A percentile compares a stretch with the other conserved stretches of the same genome.
Conservation (phyloP, 2,888 invertebrate genomes). For the Eupithecia exiguata region DNA sequence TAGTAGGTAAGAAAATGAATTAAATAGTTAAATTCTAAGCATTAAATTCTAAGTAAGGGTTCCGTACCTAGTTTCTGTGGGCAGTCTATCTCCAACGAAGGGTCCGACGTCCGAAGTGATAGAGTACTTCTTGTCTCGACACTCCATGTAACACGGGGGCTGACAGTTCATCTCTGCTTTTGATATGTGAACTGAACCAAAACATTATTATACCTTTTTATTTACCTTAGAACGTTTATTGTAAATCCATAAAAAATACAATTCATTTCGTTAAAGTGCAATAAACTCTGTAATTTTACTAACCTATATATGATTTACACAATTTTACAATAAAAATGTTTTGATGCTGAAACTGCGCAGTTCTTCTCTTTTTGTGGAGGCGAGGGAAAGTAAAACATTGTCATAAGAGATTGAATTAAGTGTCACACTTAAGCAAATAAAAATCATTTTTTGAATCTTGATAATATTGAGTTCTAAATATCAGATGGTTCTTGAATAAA, state of each 20-base stretch:
- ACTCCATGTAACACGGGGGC: constrained; percentile 68
- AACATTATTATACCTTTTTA: too few species aligned
- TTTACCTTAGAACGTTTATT: too few species aligned
- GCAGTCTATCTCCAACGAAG: constrained; percentile 52
- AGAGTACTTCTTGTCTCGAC: constrained; percentile 67
- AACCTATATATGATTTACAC: too few species aligned
- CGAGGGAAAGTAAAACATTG: neutral
- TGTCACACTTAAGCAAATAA: neutral
- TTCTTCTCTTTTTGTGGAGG: neutral
- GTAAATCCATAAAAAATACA: neutral
- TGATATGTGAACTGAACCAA: constrained; percentile 51
- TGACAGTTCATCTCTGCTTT: constrained; percentile 54
- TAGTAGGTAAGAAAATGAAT: neutral
- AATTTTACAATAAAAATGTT: too few species aligned
- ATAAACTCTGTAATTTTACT: too few species aligned
- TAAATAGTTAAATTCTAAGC: neutral
- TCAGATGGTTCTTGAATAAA: neutral
- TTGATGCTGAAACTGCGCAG: neutral
- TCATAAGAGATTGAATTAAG: neutral
- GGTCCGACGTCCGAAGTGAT: constrained; percentile 61
- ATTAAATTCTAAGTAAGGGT: neutral
- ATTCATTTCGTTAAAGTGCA: too few species aligned
- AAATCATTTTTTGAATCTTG: neutral
- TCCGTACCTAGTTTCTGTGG: constrained; percentile 58
- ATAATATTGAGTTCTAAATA: neutral